Conservation (phyloP, 1,140 invertebrate genomes). For the Drosophila mojavensis region DNA sequence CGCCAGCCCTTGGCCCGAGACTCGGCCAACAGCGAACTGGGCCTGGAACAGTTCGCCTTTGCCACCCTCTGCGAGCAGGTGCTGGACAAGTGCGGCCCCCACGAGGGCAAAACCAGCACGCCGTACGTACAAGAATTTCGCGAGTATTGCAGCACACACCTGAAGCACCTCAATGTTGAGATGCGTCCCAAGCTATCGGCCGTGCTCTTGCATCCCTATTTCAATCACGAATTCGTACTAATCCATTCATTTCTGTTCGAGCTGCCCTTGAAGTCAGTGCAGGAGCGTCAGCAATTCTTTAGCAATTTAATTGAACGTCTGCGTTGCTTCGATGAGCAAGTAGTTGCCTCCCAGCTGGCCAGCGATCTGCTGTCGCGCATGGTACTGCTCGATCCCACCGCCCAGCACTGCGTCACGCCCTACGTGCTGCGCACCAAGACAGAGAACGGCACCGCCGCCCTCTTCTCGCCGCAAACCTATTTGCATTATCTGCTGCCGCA, state of each 20-base stretch:
- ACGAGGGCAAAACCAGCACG: slow-evolving; percentile 20
- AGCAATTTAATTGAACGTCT: slow-evolving; percentile 87
- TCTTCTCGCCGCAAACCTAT: slow-evolving; percentile 88
- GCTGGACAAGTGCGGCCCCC: slow-evolving; percentile 85
- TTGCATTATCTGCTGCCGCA: slow-evolving; percentile 89
- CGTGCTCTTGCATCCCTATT: slow-evolving; percentile 89
- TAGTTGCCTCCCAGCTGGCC: slow-evolving; percentile 91
- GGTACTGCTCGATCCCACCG: slow-evolving; percentile 91
- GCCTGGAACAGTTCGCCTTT: slow-evolving; percentile 92
- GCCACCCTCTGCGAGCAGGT: slow-evolving; percentile 91
- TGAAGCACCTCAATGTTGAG: slow-evolving; percentile 87
- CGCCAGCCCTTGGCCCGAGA: slow-evolving; percentile 89
- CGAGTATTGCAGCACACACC: slow-evolving; percentile 87
- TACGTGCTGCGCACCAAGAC: slow-evolving; percentile 89
- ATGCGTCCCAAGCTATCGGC: slow-evolving; percentile 87
- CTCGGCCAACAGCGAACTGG: slow-evolving; percentile 55
- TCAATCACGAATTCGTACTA: slow-evolving; percentile 92
- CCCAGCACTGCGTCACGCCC: slow-evolving; percentile 90
- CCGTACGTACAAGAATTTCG: slow-evolving; percentile 88
- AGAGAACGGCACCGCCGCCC: slow-evolving; percentile 82
- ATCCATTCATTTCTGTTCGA: slow-evolving; percentile 92
- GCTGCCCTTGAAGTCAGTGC: slow-evolving; percentile 90
- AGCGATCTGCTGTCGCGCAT: slow-evolving; percentile 91
- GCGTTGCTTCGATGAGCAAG: slow-evolving; percentile 89
- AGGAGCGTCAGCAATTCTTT: slow-evolving; percentile 92